Evolutionary conservation across 2,113 vertebrate species (phyloP), one percentile per base, ranked within the genome.

Genomic region (Eurypyga helias): DNA sequence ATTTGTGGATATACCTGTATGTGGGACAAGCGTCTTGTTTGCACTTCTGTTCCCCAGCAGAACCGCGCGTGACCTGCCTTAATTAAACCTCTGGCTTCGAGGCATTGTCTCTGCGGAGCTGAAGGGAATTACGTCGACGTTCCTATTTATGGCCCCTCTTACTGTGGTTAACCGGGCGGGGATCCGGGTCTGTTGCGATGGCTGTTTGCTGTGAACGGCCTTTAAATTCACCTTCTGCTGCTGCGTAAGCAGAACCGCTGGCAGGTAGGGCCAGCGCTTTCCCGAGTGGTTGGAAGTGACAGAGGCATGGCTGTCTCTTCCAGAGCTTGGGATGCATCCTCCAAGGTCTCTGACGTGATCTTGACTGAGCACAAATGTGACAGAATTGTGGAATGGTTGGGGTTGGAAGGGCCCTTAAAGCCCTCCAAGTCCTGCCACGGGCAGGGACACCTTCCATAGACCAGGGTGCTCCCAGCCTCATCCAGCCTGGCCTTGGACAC

Each of bases 21-120:
- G n/a, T n/a, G n/a, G n/a, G n/a, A n/a, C n/a, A n/a, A 3, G 8
- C 2, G 20, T 61, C 38, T 2, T 2, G 4, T 6, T 19, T 4
- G 18, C 33, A 1, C 31, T 33, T n/a, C 15, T 7, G 0, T 33
- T 18, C 61, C 17, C 33, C 69, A 4, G 43, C 49, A 36, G 31
- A 33, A 20, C 51, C 33, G 1, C 9, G 17, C 6, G 17, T 45
- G 60, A 17, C 38, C 49, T 11, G 34, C 10, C 31, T 57, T 31
- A 26, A 24, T 62, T 33, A 24, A n/a, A 51, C 43, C 84, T 45
- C 64, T 28, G 57, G 11, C 79, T 58, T 7, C 5, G 36, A 41
- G 91, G 55, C 23, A 0, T n/a, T 2, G 4, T 28, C 69, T 60
- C 61, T 9, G 41, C 2, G 3, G 52, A 13, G 18, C 48, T 1